These are phyloP conservation scores for Cynodonichthys magdalenae DNA, from an alignment of 2,797 vertebrate genomes.

Conservation along the genomic window DNA sequence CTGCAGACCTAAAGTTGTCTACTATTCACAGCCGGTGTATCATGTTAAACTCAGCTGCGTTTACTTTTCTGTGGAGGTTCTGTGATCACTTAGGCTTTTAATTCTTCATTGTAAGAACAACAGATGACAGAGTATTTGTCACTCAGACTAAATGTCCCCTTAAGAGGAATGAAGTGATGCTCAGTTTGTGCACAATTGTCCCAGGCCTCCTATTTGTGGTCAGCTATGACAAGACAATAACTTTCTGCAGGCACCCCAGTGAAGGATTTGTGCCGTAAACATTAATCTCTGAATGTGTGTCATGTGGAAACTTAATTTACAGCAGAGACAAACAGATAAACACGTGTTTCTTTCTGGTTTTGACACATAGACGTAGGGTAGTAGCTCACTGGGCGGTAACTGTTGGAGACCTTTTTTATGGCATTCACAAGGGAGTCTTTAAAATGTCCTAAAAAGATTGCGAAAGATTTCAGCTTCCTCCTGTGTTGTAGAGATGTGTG, in stretches of 20 bases:
- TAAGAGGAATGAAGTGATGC: background rate
- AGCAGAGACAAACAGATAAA: constrained; percentile 25
- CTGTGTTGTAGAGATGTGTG: too few relatives aligned
- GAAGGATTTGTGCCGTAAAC: constrained; percentile 15
- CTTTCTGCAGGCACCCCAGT: constrained; percentile 2
- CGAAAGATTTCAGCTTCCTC: too few relatives aligned
- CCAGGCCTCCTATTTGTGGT: constrained; percentile 4
- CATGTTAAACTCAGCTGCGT: constrained; percentile 50
- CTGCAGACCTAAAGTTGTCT: constrained; percentile 48
- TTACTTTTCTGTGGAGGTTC: constrained; percentile 42
- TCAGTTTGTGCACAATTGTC: background rate
- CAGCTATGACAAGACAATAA: constrained; percentile 9
- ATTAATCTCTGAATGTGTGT: constrained; percentile 23
- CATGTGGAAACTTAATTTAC: constrained; percentile 29
- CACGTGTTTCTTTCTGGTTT: constrained; percentile 29
- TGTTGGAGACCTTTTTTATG: too few relatives aligned
- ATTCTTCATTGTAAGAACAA: constrained; percentile 45
- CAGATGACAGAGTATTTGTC: constrained; percentile 57
- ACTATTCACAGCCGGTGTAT: constrained; percentile 37
- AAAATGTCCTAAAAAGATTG: too few relatives aligned
- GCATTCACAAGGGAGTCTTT: too few relatives aligned
- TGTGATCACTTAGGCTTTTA: constrained; percentile 38
- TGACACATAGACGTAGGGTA: background rate
- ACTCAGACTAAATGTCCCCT: constrained; percentile 13
- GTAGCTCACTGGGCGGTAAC: too few relatives aligned